Base-by-base conservation (phyloP, 2,113 vertebrate species). In the Ardeotis arabs region DNA sequence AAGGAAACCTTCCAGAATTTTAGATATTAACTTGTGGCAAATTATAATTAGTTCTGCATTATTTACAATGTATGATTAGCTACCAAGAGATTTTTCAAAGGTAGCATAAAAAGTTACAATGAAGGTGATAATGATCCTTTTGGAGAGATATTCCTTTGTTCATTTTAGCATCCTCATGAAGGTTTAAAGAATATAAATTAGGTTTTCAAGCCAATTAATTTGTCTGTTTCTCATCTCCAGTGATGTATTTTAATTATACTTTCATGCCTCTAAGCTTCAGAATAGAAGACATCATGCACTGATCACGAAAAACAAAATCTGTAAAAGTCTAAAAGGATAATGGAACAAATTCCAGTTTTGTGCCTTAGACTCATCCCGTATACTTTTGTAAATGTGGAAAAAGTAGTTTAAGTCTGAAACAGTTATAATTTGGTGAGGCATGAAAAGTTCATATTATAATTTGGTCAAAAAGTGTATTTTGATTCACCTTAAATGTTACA, bases 141-240 rank as follows among this genome's bases (percentile, higher is more conserved):
- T 83, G 63, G 83, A 94, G 74, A 94, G 47, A 87, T 85, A 94
- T 63, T 89, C 63, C 41, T 94, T 92, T 95, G 74, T 95, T 97
- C 94, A 49, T 90, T 89, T 92, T 89, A 93, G 91, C 87, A 94
- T 95, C 55, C 49, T 90, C 84, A 97, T 97, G 91, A 96, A 97
- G 95, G 89, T 95, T 97, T 97, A 96, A 97, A 93, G 93, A 95
- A 94, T 96, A 97, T 95, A 96, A 96, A 97, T 96, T 95, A 95
- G 49, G 37, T 70, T 96, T 94, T 86, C 31, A 91, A 95, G 63
- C 7, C 90, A 97, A 97, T 97, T 96, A 96, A 95, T 97, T 97
- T 96, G 59, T 92, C 96, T 95, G 79, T 87, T 97, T 96, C 93
- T 95, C 83, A 92, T 97, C 92, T 96, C 79, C 35, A 87, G 49